Conservation (phyloP, 2,113 vertebrate genomes). For the Equus quagga region DNA sequence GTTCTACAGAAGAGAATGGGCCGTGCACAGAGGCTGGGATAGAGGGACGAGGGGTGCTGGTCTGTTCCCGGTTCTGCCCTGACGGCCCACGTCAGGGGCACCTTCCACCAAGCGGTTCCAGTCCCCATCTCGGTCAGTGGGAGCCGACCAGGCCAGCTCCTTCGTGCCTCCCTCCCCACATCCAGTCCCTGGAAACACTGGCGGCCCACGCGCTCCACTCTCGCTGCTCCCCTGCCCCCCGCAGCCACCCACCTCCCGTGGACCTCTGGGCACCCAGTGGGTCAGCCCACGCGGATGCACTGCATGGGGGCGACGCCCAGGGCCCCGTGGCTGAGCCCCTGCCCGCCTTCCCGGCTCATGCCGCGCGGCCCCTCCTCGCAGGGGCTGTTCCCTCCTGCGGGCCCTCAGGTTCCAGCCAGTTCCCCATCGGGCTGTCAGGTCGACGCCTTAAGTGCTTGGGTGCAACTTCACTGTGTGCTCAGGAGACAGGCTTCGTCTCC, state of each 20-base stretch:
- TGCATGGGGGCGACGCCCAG: background rate
- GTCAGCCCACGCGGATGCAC: background rate
- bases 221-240: background rate
- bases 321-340: background rate
- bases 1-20: background rate
- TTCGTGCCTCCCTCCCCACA: background rate
- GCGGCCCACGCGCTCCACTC: background rate
- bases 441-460: background rate
- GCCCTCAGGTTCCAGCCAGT: no score
- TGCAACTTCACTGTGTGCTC: background rate
- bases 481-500: background rate
- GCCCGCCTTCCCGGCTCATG: background rate
- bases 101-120: background rate
- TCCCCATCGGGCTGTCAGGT: background rate
- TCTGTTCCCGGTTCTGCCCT: no score
- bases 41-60: no score
- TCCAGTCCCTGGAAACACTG: no score
- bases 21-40: background rate
- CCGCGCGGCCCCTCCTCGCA: background rate
- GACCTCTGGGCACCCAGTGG: background rate
- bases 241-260: background rate
- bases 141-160: no score
- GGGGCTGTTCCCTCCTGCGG: background rate
- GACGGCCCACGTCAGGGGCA: background rate
- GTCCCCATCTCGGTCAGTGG: background rate